Evolutionary conservation across 2,113 vertebrate genomes (phyloP).

Genomic region (Rhinoptilus africanus): DNA sequence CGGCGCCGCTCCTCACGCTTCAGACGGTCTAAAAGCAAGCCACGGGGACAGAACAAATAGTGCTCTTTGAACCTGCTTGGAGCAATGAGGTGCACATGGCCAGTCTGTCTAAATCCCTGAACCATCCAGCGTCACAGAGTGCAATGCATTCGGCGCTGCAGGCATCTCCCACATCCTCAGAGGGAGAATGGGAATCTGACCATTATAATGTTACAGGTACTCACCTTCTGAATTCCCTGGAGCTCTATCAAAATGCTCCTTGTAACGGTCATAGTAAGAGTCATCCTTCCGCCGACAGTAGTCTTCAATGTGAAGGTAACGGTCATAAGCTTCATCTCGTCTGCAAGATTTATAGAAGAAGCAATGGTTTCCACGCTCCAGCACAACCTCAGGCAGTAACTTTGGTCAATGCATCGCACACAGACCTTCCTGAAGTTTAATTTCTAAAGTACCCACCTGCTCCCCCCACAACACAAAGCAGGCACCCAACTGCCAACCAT

Average conservation of each 20-base stretch:
- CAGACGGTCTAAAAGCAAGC: constrained; percentile 74
- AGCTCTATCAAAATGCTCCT: constrained; percentile 85
- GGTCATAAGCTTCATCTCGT: constrained; percentile 83
- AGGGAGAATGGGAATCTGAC: neutral
- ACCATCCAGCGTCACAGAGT: accelerated
- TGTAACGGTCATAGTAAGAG: constrained; percentile 82
- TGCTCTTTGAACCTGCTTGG: neutral
- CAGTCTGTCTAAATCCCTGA: neutral
- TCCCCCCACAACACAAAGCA: neutral
- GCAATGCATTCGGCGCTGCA: accelerated
- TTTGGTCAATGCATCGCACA: neutral
- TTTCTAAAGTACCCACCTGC: neutral
- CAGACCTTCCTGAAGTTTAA: neutral
- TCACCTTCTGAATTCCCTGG: constrained; percentile 82
- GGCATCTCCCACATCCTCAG: neutral
- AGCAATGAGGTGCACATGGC: neutral
- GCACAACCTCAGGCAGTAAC: neutral
- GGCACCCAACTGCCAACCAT: neutral
- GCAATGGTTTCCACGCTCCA: neutral
- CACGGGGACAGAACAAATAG: neutral
- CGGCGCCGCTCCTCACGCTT: constrained; percentile 89
- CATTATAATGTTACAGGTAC: neutral
- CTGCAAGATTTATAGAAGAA: constrained; percentile 52
- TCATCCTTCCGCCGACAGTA: constrained; percentile 89
- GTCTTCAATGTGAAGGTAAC: constrained; percentile 83